A percentile compares a stretch with the other conserved stretches of the same genome.
These are phyloP conservation scores for Notechis scutatus DNA, from an alignment of 2,113 vertebrate species.

Conservation along the genomic window DNA sequence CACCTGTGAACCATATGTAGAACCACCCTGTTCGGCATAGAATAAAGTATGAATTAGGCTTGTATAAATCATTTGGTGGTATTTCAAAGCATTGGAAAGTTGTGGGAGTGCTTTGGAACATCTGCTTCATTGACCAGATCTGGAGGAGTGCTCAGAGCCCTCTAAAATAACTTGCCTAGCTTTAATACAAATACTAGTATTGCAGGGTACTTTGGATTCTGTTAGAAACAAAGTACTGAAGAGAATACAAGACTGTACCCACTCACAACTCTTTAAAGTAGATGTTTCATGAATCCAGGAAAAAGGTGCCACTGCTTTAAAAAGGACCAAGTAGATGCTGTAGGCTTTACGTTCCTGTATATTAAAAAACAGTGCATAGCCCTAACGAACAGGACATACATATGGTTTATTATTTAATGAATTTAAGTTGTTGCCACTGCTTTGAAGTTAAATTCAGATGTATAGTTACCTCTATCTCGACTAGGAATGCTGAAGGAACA, in stretches of 20 bases:
- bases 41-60: neutral
- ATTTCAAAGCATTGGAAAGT: neutral
- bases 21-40: neutral
- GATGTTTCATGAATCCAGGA: neutral
- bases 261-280: neutral
- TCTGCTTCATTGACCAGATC: neutral
- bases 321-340: neutral
- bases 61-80: neutral
- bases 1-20: neutral
- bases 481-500: neutral
- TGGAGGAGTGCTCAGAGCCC: neutral
- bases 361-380: neutral
- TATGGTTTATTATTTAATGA: too few species aligned
- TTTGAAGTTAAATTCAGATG: neutral
- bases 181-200: neutral
- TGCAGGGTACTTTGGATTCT: neutral
- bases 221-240: neutral
- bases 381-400: neutral
- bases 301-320: neutral
- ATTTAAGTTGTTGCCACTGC: neutral
- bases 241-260: neutral
- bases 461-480: neutral
- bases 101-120: neutral
- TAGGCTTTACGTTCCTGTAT: neutral
- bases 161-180: neutral